Evolutionary conservation across 2,113 vertebrate species (phyloP).

Genomic region (Taxidea taxus): DNA sequence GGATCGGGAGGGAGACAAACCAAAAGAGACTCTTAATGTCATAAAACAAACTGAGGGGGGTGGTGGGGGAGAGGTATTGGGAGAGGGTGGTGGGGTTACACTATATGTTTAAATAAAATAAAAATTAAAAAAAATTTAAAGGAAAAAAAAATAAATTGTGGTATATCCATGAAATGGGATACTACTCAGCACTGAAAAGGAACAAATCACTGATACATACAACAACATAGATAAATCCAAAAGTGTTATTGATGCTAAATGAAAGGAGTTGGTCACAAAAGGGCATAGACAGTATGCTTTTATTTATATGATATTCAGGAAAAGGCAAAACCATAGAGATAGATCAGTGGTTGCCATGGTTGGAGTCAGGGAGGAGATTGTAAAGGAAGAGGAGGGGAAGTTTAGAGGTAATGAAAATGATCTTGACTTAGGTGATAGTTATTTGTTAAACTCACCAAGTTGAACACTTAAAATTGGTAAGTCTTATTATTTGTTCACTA

Average conservation of each 20-base stretch:
- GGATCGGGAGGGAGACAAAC: too few relatives aligned
- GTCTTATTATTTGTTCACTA: neutral
- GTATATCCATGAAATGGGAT: neutral
- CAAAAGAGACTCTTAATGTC: too few relatives aligned
- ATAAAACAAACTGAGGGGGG: too few relatives aligned
- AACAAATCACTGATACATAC: neutral
- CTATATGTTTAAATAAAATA: too few relatives aligned
- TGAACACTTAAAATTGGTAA: neutral
- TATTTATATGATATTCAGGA: neutral
- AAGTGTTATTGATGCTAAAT: neutral
- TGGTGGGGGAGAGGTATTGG: too few relatives aligned
- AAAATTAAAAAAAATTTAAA: too few relatives aligned
- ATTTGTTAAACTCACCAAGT: neutral
- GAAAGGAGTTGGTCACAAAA: neutral
- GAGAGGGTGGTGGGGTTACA: too few relatives aligned
- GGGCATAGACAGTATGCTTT: neutral
- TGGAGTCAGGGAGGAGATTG: neutral
- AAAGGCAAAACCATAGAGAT: neutral
- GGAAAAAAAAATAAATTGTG: too few relatives aligned
- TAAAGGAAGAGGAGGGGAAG: neutral
- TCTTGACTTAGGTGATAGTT: neutral
- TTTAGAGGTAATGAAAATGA: accelerated
- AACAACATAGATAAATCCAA: neutral
- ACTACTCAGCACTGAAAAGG: neutral
- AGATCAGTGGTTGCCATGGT: neutral